Evolutionary conservation across 2,888 invertebrate species (phyloP).

Genomic region (Aspidapion aeneum): DNA sequence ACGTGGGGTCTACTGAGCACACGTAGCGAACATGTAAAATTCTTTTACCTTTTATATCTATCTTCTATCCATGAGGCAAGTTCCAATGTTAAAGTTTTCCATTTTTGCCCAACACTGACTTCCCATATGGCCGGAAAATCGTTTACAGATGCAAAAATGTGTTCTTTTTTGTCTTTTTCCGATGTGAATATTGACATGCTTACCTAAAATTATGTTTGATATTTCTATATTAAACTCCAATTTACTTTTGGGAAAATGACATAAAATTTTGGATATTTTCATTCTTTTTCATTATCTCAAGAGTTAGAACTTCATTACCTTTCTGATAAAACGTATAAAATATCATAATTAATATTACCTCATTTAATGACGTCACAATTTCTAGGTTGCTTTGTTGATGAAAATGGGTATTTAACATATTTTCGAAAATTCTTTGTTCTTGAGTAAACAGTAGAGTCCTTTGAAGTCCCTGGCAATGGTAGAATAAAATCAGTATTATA

Average conservation of each 20-base stretch:
- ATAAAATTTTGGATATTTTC: no score
- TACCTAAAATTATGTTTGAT: constrained; percentile 41
- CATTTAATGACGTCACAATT: constrained; percentile 64
- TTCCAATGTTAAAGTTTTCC: constrained; percentile 75
- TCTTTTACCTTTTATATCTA: constrained; percentile 59
- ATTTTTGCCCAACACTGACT: constrained; percentile 67
- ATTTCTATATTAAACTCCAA: no score
- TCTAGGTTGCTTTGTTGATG: constrained; percentile 67
- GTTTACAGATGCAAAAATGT: constrained; percentile 63
- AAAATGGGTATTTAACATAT: constrained; percentile 57
- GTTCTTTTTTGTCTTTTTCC: constrained; percentile 53
- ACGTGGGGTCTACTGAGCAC: no score
- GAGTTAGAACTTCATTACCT: no score
- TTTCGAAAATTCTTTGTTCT: constrained; percentile 64
- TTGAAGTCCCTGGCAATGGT: constrained; percentile 59
- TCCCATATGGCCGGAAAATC: constrained; percentile 78
- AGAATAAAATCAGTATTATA: no score
- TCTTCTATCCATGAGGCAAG: constrained; percentile 80
- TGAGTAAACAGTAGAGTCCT: constrained; percentile 72
- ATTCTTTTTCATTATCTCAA: no score
- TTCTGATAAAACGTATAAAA: no score
- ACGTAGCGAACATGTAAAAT: no score
- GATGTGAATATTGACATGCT: constrained; percentile 58
- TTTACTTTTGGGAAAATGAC: no score
- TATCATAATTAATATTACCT: no score